Evolutionary conservation across 1,140 invertebrate species (phyloP), one percentile per base, ranked within the genome.

Genomic region (Nymphalis io): DNA sequence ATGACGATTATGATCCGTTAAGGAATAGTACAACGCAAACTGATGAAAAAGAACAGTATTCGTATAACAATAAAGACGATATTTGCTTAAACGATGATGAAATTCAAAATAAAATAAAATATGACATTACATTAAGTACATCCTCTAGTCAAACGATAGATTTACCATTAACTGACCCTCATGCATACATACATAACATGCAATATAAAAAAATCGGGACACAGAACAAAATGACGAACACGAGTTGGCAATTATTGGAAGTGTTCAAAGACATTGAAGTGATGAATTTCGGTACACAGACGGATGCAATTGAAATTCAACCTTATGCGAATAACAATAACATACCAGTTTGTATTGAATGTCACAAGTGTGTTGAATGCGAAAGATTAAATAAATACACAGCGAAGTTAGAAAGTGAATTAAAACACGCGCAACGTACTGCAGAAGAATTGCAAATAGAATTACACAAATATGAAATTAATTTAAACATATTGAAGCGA

Each of bases 331-430:
- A 79, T 59, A 82, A 84, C 21, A 83, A 83, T 75, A 80, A 70
- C 48, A 20, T 68, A 15, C 12, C 79, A 68, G 69, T 15, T 68
- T 82, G 78, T 27, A 69, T 73, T 4, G 74, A 78, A 44, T 79
- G 76, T 55, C 51, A 60, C 1, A 80, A 82, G 60, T 89, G 87
- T 63, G 13, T 66, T 12, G 74, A 87, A 63, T 90, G 84, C 60
- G 74, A 78, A 4, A 79, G 76, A 63, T 23, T 77, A 2, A 76
- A 73, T 40, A 68, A 68, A 33, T 78, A 84, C 57, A 68, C 74
- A 16, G 51, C 55, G 0, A 82, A 84, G 73, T 81, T 89, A n/a
- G 81, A 87, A 68, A 79, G 42, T 23, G 85, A 88, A n/a, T 5
- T 82, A 3, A 71, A n/a, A 38, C 33, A 60, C 5, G 75, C 76